A percentile compares a stretch with the other conserved stretches of the same genome.
Evolutionary conservation across 1,140 invertebrate genomes (phyloP).

Genomic region (Grapholita molesta): DNA sequence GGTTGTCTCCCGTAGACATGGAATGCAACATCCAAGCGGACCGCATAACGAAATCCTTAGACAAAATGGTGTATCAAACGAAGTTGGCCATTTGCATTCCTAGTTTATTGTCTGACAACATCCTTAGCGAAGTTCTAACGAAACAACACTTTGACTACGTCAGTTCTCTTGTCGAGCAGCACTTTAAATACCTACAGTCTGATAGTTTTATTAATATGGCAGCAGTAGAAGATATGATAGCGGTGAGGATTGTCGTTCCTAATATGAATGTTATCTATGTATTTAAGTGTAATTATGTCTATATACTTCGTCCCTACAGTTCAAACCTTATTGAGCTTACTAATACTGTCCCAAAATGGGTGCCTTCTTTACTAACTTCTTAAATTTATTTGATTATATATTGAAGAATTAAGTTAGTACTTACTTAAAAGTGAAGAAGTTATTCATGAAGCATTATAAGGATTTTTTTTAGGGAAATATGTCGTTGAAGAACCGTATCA

Average conservation of each 20-base stretch:
- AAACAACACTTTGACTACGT: constrained; percentile 59
- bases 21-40: constrained; percentile 74
- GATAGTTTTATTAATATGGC: constrained; percentile 56
- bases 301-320: too few relatives aligned
- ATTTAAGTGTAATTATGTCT: too few relatives aligned
- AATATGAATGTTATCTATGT: too few relatives aligned
- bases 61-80: constrained; percentile 65
- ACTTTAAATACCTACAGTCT: constrained; percentile 62
- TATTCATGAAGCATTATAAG: not conserved
- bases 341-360: too few relatives aligned
- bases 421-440: too few relatives aligned
- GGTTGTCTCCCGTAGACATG: constrained; percentile 64
- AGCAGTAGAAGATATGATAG: constrained; percentile 62
- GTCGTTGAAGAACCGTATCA: constrained; percentile 60
- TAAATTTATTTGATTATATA: too few relatives aligned
- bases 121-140: constrained; percentile 43
- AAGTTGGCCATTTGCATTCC: constrained; percentile 65
- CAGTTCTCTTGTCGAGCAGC: constrained; percentile 66
- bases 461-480: constrained; percentile 48
- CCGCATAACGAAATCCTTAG: constrained; percentile 67
- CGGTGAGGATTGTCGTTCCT: constrained; percentile 44
- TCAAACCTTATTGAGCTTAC: too few relatives aligned
- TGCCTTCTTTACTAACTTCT: too few relatives aligned
- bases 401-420: too few relatives aligned
- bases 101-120: constrained; percentile 51